Percentiles rank a stretch among this genome's conserved stretches.
Conservation (phyloP, 2,797 vertebrate genomes). For the Leucoraja ocellata region DNA sequence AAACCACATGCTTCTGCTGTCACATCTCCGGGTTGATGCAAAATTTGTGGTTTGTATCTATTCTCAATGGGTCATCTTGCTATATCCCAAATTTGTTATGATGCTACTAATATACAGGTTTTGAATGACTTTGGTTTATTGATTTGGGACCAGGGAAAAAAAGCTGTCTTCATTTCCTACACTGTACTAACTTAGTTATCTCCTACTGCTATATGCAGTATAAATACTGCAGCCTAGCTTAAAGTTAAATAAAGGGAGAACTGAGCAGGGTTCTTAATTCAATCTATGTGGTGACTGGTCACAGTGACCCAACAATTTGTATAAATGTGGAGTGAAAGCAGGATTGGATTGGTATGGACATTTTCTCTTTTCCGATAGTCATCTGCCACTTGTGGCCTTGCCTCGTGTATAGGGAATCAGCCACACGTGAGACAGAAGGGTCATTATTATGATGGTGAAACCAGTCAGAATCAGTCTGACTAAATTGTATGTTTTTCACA, state of each 20-base stretch:
- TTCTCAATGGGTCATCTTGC: not conserved
- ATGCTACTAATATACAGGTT: not conserved
- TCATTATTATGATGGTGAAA: not conserved
- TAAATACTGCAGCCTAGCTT: not conserved
- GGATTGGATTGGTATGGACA: not conserved
- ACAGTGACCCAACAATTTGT: not conserved
- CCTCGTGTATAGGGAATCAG: not conserved
- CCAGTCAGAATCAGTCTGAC: not conserved
- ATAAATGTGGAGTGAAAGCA: not conserved
- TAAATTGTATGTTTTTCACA: not conserved
- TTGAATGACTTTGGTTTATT: not conserved
- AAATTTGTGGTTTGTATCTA: not conserved
- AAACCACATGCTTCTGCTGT: constrained; percentile 12
- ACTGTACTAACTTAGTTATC: not conserved
- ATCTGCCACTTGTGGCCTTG: not conserved
- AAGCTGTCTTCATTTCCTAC: not conserved
- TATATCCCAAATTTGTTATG: not conserved
- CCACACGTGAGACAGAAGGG: not conserved
- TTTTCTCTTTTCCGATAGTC: not conserved
- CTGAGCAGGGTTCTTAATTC: not conserved
- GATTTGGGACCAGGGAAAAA: not conserved
- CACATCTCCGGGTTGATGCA: not conserved
- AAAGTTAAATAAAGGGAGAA: not conserved
- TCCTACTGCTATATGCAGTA: not conserved
- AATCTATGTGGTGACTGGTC: not conserved